Conservation (phyloP, 2,113 vertebrate genomes). For the Electrona antarctica region DNA sequence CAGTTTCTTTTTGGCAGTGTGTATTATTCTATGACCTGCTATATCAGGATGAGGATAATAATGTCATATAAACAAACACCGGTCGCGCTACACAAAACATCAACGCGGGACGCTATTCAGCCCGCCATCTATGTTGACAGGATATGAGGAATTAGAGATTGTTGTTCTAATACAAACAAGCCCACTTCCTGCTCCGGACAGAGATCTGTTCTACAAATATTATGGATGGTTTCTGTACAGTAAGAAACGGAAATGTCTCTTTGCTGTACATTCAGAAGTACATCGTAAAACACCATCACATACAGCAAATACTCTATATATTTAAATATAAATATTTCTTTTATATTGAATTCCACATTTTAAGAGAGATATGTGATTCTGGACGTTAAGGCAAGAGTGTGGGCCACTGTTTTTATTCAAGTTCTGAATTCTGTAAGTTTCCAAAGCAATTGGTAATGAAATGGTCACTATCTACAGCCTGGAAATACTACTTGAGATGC, state of each 20-base stretch:
- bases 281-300: neutral
- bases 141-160: slow-evolving; percentile 41
- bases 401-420: neutral
- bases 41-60: slow-evolving; percentile 24
- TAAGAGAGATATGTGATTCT: neutral
- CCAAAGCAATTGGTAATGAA: slow-evolving; percentile 20
- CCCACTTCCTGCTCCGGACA: slow-evolving; percentile 31
- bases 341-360: neutral
- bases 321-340: neutral
- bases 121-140: slow-evolving; percentile 35
- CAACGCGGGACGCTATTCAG: slow-evolving; percentile 47
- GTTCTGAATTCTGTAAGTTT: neutral
- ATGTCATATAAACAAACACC: slow-evolving; percentile 42
- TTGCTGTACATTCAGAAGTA: slow-evolving; percentile 10
- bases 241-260: slow-evolving; percentile 19
- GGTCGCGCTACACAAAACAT: slow-evolving; percentile 23
- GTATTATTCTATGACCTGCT: slow-evolving; percentile 47
- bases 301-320: neutral
- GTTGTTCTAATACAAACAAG: slow-evolving; percentile 37
- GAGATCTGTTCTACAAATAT: slow-evolving; percentile 40
- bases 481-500: slow-evolving; percentile 6
- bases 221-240: slow-evolving; percentile 23
- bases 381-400: slow-evolving; percentile 2
- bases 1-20: slow-evolving; percentile 39
- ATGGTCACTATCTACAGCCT: neutral